A percentile compares a stretch with the other conserved stretches of the same genome.
These are phyloP conservation scores for Drosophila repleta DNA, from an alignment of 1,140 invertebrate genomes.

Conservation along the genomic window DNA sequence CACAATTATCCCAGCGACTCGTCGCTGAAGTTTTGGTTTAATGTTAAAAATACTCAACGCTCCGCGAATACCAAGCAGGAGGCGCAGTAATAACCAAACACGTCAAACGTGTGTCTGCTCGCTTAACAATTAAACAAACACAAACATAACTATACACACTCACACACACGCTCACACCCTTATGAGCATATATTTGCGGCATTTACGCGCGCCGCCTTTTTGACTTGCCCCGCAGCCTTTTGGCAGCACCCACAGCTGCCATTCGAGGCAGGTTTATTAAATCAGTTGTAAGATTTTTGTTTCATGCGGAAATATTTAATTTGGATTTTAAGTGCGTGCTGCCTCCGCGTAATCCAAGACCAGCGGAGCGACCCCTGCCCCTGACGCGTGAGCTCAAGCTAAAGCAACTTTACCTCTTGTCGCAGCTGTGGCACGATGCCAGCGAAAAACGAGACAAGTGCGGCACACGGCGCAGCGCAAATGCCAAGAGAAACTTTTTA, in stretches of 20 bases:
- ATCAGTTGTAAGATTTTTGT: slow-evolving; percentile 81
- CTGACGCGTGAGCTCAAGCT: slow-evolving; percentile 22
- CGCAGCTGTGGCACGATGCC: slow-evolving; percentile 16
- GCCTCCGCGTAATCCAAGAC: slow-evolving; percentile 65
- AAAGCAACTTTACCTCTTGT: slow-evolving; percentile 11
- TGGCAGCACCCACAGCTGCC: slow-evolving; percentile 11
- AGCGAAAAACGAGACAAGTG: slow-evolving; percentile 67
- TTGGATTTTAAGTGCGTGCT: slow-evolving; percentile 82
- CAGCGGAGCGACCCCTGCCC: slow-evolving; percentile 52
- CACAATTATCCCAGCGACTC: slow-evolving; percentile 66
- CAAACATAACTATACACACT: not conserved
- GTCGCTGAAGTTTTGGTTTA: slow-evolving; percentile 56
- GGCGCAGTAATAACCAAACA: slow-evolving; percentile 12
- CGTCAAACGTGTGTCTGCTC: slow-evolving; percentile 54
- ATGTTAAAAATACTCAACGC: slow-evolving; percentile 60
- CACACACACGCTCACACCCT: too few relatives aligned
- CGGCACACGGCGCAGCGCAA: slow-evolving; percentile 37
- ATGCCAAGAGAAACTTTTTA: slow-evolving; percentile 54
- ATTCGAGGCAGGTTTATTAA: slow-evolving; percentile 67
- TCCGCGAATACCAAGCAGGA: slow-evolving; percentile 15
- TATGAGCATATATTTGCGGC: slow-evolving; percentile 11
- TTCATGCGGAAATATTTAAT: slow-evolving; percentile 82
- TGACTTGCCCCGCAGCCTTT: slow-evolving; percentile 64
- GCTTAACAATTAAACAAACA: slow-evolving; percentile 65
- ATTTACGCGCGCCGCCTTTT: slow-evolving; percentile 70